These are phyloP conservation scores for Pseudonaja textilis DNA, from an alignment of 2,113 vertebrate species.

Conservation along the genomic window DNA sequence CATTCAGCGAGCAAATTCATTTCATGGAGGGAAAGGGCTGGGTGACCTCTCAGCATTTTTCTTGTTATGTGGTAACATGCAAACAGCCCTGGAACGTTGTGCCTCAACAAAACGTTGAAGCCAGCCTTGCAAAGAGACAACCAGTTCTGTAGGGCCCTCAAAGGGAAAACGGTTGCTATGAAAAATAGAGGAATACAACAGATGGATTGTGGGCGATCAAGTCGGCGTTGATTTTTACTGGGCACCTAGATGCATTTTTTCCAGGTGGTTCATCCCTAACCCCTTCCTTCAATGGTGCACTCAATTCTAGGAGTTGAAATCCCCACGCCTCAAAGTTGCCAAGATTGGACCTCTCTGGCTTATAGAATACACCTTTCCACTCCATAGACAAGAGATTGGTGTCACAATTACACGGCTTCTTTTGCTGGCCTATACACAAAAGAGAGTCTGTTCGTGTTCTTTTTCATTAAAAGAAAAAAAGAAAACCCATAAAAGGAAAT, in stretches of 20 bases:
- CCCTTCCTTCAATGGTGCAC: neutral
- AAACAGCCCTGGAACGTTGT: neutral
- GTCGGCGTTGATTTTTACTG: neutral
- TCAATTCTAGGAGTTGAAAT: neutral
- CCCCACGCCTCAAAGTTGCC: neutral
- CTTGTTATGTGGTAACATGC: slow-evolving; percentile 20
- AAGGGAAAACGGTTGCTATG: neutral
- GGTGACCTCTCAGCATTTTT: neutral
- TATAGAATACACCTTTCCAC: neutral
- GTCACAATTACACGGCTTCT: neutral
- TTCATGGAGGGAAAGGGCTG: neutral
- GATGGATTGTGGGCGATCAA: neutral
- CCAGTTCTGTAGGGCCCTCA: neutral
- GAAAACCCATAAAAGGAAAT: neutral
- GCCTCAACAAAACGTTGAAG: neutral
- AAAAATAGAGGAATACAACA: neutral
- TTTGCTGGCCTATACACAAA: no score
- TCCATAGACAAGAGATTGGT: neutral
- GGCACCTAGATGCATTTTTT: neutral
- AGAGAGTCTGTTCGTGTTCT: neutral
- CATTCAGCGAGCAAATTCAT: neutral
- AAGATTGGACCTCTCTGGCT: neutral
- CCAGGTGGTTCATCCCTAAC: neutral
- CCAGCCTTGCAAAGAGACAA: neutral
- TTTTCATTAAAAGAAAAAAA: neutral